Conservation (phyloP, 2,113 vertebrate species). For the Chaetorhynchus papuensis region DNA sequence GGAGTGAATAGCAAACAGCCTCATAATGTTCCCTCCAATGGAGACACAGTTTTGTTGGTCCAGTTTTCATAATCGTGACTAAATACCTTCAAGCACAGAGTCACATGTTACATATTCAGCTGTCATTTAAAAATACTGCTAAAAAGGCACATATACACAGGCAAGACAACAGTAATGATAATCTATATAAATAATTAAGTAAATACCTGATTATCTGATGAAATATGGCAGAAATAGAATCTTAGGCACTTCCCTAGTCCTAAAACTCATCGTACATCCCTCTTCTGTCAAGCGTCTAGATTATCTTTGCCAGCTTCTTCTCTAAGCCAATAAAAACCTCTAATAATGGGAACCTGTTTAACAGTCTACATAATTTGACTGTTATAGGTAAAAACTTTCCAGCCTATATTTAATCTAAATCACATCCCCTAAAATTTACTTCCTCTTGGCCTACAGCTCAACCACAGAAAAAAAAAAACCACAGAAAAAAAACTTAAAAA, state of each 20-base stretch:
- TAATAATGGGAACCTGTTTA: neutral
- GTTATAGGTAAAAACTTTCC: neutral
- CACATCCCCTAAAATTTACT: neutral
- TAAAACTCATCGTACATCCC: neutral
- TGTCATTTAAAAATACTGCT: neutral
- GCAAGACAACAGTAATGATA: neutral
- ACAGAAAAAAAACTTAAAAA: neutral
- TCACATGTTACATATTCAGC: neutral
- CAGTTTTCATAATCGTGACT: neutral
- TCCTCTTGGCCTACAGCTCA: neutral
- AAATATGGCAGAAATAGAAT: neutral
- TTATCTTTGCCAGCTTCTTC: neutral
- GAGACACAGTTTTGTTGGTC: neutral
- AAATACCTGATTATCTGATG: neutral
- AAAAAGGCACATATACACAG: neutral
- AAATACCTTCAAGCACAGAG: neutral
- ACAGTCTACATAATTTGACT: neutral
- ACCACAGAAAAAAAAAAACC: neutral
- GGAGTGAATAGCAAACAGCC: neutral
- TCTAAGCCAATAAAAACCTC: neutral
- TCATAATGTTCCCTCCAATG: neutral
- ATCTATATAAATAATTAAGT: neutral
- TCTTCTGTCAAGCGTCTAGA: neutral
- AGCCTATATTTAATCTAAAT: neutral
- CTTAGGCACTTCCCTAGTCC: neutral